These are phyloP conservation scores for Nannoperca obscura DNA, from an alignment of 2,797 vertebrate species.

Conservation along the genomic window DNA sequence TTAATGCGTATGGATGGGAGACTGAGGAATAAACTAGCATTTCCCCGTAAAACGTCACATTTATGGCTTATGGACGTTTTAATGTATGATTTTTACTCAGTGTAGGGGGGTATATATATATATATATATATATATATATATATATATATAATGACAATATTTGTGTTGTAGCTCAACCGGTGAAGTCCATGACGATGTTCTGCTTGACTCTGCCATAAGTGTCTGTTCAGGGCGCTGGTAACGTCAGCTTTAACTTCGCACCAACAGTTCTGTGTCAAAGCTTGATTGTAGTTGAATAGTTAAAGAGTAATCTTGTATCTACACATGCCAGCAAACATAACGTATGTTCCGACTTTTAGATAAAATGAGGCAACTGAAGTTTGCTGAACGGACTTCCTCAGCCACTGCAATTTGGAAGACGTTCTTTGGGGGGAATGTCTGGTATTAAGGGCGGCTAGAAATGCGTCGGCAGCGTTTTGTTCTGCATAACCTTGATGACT, in stretches of 20 bases:
- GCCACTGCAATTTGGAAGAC: conserved; percentile 17
- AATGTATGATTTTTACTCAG: no score
- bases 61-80: no score
- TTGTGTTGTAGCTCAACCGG: neutral
- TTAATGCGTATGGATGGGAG: no score
- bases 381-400: conserved; percentile 21
- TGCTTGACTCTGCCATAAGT: neutral
- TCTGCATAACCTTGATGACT: conserved; percentile 49
- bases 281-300: neutral
- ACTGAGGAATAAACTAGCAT: no score
- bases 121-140: no score
- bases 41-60: no score
- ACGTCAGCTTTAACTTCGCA: neutral
- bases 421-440: neutral
- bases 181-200: neutral
- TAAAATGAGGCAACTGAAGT: conserved; percentile 10
- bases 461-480: conserved; percentile 18
- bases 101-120: no score
- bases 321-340: conserved; percentile 5
- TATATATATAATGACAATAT: no score
- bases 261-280: neutral
- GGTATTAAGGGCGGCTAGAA: conserved; percentile 5
- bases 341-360: conserved; percentile 17
- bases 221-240: no score
- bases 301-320: neutral